Percentiles rank a stretch among this genome's conserved stretches.
These are phyloP conservation scores for Scaptomyza tumidula DNA, from an alignment of 2,888 invertebrate species.

Conservation along the genomic window DNA sequence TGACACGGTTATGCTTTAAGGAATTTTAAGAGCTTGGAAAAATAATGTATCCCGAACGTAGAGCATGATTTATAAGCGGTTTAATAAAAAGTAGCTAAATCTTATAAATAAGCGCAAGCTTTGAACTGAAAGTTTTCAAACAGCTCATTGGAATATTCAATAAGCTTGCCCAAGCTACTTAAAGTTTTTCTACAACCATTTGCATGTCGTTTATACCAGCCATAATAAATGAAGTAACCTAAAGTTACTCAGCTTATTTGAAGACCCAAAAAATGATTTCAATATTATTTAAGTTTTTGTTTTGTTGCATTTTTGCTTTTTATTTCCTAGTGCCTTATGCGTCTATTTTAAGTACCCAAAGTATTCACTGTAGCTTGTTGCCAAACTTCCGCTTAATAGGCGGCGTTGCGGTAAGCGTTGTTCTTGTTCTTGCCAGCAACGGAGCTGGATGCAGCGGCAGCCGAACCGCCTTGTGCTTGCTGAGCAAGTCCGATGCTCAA, in stretches of 20 bases:
- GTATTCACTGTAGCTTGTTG: conserved; percentile 37
- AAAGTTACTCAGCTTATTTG: background rate
- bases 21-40: background rate
- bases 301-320: conserved; percentile 43
- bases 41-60: background rate
- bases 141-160: background rate
- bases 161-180: background rate
- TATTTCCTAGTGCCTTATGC: conserved; percentile 37
- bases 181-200: background rate
- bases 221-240: background rate
- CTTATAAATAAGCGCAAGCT: background rate
- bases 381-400: conserved; percentile 39
- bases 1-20: background rate
- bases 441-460: conserved; percentile 74
- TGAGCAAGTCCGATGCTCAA: conserved; percentile 39
- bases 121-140: background rate
- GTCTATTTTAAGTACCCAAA: background rate
- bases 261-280: background rate
- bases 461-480: conserved; percentile 55
- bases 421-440: conserved; percentile 44
- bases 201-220: background rate
- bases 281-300: conserved; percentile 19
- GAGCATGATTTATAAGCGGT: no score
- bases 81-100: background rate
- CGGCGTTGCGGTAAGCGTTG: conserved; percentile 19